Conservation (phyloP, 1,140 invertebrate species). For the Macrotrachela quadricornifera region DNA sequence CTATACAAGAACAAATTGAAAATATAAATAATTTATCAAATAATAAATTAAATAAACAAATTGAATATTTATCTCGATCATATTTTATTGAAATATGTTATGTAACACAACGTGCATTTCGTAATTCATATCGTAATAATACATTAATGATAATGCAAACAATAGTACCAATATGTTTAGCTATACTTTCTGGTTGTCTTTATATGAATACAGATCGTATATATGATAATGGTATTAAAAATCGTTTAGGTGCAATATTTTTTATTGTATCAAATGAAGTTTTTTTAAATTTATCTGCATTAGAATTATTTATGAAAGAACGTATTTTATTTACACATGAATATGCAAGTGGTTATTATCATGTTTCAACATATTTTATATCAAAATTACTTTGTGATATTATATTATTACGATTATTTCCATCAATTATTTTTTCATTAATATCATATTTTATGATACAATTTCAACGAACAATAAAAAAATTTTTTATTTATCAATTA, state of each 20-base stretch:
- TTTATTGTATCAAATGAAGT: conserved; percentile 28
- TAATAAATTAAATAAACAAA: too few relatives aligned
- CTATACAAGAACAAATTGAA: too few relatives aligned
- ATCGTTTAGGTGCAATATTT: conserved; percentile 23
- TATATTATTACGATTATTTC: conserved; percentile 21
- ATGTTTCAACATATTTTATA: conserved; percentile 25
- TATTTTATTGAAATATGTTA: conserved; percentile 9
- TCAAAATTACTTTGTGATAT: conserved; percentile 27
- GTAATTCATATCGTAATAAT: conserved; percentile 21
- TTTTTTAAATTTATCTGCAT: conserved; percentile 24
- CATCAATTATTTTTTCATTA: conserved; percentile 17
- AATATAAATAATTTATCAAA: too few relatives aligned
- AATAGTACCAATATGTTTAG: conserved; percentile 20
- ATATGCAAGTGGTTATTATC: conserved; percentile 28
- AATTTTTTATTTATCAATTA: conserved; percentile 23
- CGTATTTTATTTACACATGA: conserved; percentile 23
- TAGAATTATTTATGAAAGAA: conserved; percentile 27
- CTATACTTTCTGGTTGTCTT: conserved; percentile 20
- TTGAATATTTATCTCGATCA: background rate
- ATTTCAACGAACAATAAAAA: conserved; percentile 12
- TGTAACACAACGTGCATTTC: conserved; percentile 15
- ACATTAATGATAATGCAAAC: conserved; percentile 19
- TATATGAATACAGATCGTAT: conserved; percentile 18
- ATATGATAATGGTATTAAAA: conserved; percentile 19
- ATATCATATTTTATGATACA: conserved; percentile 28